A percentile compares a stretch with the other conserved stretches of the same genome.
Conservation (phyloP, 2,888 invertebrate genomes). For the Plebejus melissa region DNA sequence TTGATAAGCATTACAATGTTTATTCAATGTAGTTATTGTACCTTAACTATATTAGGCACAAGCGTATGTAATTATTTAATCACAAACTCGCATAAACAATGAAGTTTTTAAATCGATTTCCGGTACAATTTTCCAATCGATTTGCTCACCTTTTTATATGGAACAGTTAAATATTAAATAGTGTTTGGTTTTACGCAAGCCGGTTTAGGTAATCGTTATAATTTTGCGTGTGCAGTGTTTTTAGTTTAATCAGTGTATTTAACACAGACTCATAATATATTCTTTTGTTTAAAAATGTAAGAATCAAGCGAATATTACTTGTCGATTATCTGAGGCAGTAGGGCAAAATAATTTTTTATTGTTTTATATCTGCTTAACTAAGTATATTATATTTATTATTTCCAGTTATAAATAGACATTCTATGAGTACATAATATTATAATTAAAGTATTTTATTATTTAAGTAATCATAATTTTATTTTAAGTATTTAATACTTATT, state of each 20-base stretch:
- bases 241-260: neutral
- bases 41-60: neutral
- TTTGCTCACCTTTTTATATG: slow-evolving; percentile 9
- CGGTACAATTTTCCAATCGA: slow-evolving; percentile 10
- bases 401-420: neutral
- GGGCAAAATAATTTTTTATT: neutral
- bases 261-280: neutral
- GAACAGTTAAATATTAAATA: neutral
- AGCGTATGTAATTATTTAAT: neutral
- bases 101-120: neutral
- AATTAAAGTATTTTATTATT: neutral
- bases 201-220: slow-evolving; percentile 2
- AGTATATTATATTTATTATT: neutral
- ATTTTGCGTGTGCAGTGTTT: neutral
- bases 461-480: neutral
- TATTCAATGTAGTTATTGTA: neutral
- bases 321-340: neutral
- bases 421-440: too few relatives aligned
- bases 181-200: slow-evolving; percentile 11
- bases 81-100: neutral
- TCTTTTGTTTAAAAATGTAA: neutral
- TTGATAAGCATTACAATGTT: too few relatives aligned
- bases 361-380: neutral
- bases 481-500: neutral
- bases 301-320: neutral